A percentile compares a stretch with the other conserved stretches of the same genome.
Conservation (phyloP, 2,113 vertebrate genomes). For the Chrysemys picta region DNA sequence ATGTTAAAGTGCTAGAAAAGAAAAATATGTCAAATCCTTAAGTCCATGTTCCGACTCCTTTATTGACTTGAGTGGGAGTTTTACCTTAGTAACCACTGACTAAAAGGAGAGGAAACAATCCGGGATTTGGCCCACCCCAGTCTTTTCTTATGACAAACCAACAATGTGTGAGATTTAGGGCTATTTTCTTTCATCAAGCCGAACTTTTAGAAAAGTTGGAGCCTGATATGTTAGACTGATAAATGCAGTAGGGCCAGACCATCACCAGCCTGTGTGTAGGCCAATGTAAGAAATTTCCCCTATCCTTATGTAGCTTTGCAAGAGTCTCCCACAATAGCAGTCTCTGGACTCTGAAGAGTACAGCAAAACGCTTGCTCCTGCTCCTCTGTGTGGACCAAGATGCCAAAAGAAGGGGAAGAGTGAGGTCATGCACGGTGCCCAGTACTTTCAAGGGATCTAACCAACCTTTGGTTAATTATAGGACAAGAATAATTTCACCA, state of each 20-base stretch:
- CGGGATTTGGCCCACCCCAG: background rate
- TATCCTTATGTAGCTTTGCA: too few species aligned
- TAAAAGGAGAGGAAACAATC: background rate
- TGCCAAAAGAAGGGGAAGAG: background rate
- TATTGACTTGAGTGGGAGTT: background rate
- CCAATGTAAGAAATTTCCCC: background rate
- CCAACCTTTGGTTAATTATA: background rate
- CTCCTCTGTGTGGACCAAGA: background rate
- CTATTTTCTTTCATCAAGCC: background rate
- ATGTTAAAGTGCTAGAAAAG: background rate
- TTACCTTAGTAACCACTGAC: background rate
- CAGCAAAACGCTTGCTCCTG: background rate
- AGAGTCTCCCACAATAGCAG: background rate
- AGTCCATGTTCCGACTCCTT: rapidly evolving
- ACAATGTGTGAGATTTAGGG: background rate
- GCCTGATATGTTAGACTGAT: background rate
- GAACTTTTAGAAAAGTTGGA: background rate
- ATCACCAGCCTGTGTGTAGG: too few species aligned
- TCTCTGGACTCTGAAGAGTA: background rate
- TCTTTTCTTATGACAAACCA: background rate
- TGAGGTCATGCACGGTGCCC: background rate
- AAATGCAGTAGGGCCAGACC: background rate
- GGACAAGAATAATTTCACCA: background rate
- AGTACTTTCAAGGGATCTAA: background rate
- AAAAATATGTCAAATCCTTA: background rate